Evolutionary conservation across 2,888 invertebrate genomes (phyloP), one percentile per base, ranked within the genome.

Genomic region (Hypselothyrea guttata): DNA sequence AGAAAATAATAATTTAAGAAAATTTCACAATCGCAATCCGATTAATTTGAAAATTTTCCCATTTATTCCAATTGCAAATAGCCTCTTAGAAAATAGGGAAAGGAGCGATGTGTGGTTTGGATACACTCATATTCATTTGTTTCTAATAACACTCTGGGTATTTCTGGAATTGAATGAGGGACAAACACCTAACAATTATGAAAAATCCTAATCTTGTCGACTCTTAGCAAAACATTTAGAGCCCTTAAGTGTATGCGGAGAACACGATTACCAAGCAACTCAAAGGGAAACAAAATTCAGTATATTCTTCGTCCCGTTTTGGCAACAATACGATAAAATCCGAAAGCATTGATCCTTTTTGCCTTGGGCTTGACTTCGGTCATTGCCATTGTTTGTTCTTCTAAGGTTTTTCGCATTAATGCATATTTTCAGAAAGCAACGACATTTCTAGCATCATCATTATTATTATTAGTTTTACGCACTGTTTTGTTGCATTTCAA

Each of bases 391-490:
- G 12, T 15, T 60, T 18, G 41, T 28, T 48, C 40, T 16, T n/a
- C n/a, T 22, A 37, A 33, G 41, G 16, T 7, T 40, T 70, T 61
- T 56, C 52, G 30, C 48, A 37, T 64, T 37, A 48, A 34, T 5
- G 27, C 35, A 56, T 15, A 45, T 56, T 49, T 68, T 30, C 9
- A 22, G 34, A 35, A 53, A 31, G 22, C 40, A 38, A 34, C 22
- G 11, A 16, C 34, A 47, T 30, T 46, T 67, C 38, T 54, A 8
- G 22, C 37, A 13, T n/a, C 35, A 49, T 73, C 64, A 72, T 71
- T 67, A 56, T 71, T 72, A 34, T 56, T 54, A 49, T 71, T 68
- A 56, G 48, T 51, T 63, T 63, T 56, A 34, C 16, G 37, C 70
- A 47, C 54, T 53, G 5, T 22, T 56, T 31, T 47, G 37, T 49